Conservation (phyloP, 2,888 invertebrate species). For the Calliscelio sp. region DNA sequence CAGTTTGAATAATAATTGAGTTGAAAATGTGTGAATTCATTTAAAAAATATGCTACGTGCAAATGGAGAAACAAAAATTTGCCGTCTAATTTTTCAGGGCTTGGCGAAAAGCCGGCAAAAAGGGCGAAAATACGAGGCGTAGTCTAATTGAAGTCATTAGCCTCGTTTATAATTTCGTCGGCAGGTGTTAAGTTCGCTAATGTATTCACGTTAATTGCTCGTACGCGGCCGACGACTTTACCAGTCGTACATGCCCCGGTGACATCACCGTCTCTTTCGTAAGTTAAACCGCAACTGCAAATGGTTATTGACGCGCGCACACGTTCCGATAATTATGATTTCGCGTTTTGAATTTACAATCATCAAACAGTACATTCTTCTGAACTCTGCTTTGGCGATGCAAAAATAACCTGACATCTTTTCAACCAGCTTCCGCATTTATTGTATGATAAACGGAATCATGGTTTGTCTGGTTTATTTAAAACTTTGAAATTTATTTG, state of each 20-base stretch:
- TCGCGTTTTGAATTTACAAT: neutral
- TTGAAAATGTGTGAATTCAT: neutral
- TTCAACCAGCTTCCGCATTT: too few relatives aligned
- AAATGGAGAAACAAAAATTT: slow-evolving; percentile 16
- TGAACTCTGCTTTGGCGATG: too few relatives aligned
- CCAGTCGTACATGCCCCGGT: slow-evolving; percentile 13
- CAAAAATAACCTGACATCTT: too few relatives aligned
- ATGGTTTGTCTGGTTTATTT: too few relatives aligned
- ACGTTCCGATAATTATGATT: neutral
- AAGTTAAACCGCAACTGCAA: slow-evolving; percentile 38
- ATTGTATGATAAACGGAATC: too few relatives aligned
- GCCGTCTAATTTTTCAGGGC: slow-evolving; percentile 4
- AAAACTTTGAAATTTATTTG: too few relatives aligned
- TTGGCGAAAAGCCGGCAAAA: slow-evolving; percentile 9
- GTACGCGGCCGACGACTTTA: slow-evolving; percentile 38
- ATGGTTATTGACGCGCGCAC: slow-evolving; percentile 23
- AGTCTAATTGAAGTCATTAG: slow-evolving; percentile 62
- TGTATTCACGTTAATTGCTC: slow-evolving; percentile 58
- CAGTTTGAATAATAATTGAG: neutral
- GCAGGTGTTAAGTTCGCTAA: slow-evolving; percentile 65
- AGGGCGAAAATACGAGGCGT: slow-evolving; percentile 21
- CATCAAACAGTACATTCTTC: too few relatives aligned
- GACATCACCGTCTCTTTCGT: slow-evolving; percentile 58
- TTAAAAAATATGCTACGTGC: too few relatives aligned
- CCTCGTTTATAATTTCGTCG: slow-evolving; percentile 54